Evolutionary conservation across 2,797 vertebrate species (phyloP).

Genomic region (Pelodytes ibericus): DNA sequence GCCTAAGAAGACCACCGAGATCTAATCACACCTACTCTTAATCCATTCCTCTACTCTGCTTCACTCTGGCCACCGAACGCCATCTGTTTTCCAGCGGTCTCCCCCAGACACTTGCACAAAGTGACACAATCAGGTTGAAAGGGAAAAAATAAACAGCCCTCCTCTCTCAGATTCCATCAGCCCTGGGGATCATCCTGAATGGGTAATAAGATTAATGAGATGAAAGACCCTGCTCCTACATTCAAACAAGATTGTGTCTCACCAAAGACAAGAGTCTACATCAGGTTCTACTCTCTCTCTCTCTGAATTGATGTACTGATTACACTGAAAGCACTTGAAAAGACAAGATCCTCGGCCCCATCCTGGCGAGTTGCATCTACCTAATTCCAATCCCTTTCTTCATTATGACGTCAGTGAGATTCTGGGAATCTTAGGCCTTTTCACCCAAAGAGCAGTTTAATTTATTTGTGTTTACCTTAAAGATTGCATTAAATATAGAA

Average conservation of each 20-base stretch:
- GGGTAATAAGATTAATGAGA: slow-evolving; percentile 49
- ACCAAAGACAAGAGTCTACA: slow-evolving; percentile 8
- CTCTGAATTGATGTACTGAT: not conserved
- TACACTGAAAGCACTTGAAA: slow-evolving; percentile 5
- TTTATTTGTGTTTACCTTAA: too few relatives aligned
- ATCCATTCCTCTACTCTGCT: slow-evolving; percentile 23
- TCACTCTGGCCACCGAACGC: not conserved
- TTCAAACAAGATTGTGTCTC: slow-evolving; percentile 28
- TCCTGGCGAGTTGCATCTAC: not conserved
- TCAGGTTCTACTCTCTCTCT: slow-evolving; percentile 5
- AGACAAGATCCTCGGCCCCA: not conserved
- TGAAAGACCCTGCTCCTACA: slow-evolving; percentile 28
- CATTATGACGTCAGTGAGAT: not conserved
- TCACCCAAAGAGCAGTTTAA: too few relatives aligned
- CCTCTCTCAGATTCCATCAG: slow-evolving; percentile 35
- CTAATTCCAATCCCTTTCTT: not conserved
- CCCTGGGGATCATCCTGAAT: slow-evolving; percentile 48
- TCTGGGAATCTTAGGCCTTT: not conserved
- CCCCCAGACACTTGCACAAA: slow-evolving; percentile 31
- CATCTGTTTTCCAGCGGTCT: slow-evolving; percentile 42
- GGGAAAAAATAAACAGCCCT: too few relatives aligned
- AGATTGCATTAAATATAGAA: too few relatives aligned
- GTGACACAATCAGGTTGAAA: slow-evolving; percentile 55
- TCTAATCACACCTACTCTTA: not conserved
- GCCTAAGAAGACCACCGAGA: slow-evolving; percentile 12